phyloP scores from a whole-genome alignment of 1,140 invertebrate species.

The Pseudomyrmex gracilis region DNA sequence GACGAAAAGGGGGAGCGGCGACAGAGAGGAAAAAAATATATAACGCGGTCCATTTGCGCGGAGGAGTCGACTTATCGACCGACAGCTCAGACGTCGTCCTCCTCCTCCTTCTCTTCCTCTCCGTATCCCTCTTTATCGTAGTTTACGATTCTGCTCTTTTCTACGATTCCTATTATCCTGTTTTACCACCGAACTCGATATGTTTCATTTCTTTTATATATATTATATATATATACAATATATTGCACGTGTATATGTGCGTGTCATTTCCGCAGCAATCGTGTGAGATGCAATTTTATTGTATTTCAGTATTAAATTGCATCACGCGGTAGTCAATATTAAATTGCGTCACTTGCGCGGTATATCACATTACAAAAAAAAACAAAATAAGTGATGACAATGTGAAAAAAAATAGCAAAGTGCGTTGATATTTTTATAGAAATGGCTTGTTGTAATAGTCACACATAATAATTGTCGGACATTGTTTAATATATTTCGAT shows the following conservation, averaged over 20 bases:
- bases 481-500: not conserved
- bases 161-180: constrained; percentile 50
- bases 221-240: not conserved
- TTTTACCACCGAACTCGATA: not conserved
- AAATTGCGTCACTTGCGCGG: not conserved
- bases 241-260: too few relatives aligned
- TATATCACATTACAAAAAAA: too few relatives aligned
- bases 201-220: constrained; percentile 33
- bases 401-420: too few relatives aligned
- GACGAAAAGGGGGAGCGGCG: not conserved
- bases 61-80: constrained; percentile 48
- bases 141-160: constrained; percentile 52
- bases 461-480: not conserved
- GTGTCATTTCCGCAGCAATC: constrained; percentile 5
- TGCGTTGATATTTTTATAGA: not conserved
- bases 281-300: too few relatives aligned
- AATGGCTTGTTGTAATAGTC: not conserved
- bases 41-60: constrained; percentile 51
- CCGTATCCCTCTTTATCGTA: constrained; percentile 48
- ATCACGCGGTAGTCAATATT: not conserved
- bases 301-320: too few relatives aligned
- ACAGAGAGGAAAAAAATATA: constrained; percentile 19
- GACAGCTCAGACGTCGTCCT: constrained; percentile 4
- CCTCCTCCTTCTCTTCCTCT: not conserved
- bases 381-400: too few relatives aligned